phyloP scores from a whole-genome alignment of 2,888 invertebrate species.

The Atrina japonica region DNA sequence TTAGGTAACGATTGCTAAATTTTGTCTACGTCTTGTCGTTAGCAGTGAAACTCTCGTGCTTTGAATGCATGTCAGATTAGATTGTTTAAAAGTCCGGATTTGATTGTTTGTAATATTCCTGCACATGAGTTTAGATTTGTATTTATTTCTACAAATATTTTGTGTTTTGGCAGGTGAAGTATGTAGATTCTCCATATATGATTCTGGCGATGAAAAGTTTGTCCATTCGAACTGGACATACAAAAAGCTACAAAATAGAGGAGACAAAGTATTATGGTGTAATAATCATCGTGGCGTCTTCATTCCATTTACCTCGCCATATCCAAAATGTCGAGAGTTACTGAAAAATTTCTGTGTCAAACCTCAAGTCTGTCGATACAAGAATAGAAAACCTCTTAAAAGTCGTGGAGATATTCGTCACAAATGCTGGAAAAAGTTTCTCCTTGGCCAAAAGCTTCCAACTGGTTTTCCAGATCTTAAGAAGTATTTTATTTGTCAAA shows the following conservation, averaged over 20 bases:
- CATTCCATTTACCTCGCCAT: constrained; percentile 56
- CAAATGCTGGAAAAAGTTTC: constrained; percentile 68
- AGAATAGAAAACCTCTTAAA: constrained; percentile 46
- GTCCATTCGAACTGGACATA: constrained; percentile 59
- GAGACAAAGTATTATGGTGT: constrained; percentile 61
- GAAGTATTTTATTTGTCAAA: constrained; percentile 70
- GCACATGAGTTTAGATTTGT: too few relatives aligned
- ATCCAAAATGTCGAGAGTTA: constrained; percentile 50
- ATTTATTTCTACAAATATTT: too few relatives aligned
- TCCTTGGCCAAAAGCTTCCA: constrained; percentile 64
- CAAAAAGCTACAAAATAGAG: constrained; percentile 50
- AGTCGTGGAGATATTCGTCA: constrained; percentile 62
- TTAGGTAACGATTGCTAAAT: too few relatives aligned
- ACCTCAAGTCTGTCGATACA: constrained; percentile 55
- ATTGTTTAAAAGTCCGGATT: too few relatives aligned
- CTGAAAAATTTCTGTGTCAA: constrained; percentile 60
- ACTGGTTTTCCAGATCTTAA: constrained; percentile 61
- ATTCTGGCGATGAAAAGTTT: constrained; percentile 57
- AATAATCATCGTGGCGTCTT: constrained; percentile 48
- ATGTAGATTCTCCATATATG: constrained; percentile 68
- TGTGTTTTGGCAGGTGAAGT: constrained; percentile 51
- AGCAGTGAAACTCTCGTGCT: too few relatives aligned
- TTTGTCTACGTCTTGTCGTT: too few relatives aligned
- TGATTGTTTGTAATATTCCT: too few relatives aligned
- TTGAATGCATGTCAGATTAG: too few relatives aligned